Conservation (phyloP, 2,113 vertebrate genomes). For the Galeopterus variegatus region DNA sequence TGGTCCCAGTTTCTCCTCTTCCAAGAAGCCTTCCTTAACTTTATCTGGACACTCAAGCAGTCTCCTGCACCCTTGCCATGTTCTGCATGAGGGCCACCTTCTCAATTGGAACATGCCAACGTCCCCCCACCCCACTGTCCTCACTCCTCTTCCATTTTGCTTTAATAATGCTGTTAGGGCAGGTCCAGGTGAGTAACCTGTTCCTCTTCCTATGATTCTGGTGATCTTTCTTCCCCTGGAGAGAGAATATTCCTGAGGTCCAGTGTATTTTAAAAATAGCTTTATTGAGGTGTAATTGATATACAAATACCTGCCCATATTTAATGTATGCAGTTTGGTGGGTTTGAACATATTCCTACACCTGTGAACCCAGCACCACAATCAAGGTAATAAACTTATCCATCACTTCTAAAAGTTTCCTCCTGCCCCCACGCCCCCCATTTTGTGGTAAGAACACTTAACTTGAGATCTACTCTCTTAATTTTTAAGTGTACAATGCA, state of each 20-base stretch:
- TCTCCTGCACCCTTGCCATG: fast-evolving
- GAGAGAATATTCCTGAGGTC: not conserved
- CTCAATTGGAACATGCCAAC: not conserved
- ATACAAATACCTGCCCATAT: not conserved
- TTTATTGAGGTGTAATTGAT: not conserved
- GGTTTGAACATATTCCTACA: not conserved
- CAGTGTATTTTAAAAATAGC: not conserved
- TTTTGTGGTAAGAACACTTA: not conserved
- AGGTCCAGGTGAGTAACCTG: not conserved
- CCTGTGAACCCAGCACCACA: not conserved
- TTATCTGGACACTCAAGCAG: not conserved
- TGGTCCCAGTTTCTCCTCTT: not conserved
- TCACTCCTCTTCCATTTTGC: not conserved
- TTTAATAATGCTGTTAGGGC: no score
- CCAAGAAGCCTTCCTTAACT: not conserved
- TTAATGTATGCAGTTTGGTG: not conserved
- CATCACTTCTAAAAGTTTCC: not conserved
- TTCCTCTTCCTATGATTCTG: not conserved
- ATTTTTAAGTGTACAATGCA: not conserved
- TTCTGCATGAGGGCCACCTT: not conserved
- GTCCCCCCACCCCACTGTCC: no score
- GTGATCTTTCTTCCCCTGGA: not conserved
- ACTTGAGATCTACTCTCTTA: not conserved
- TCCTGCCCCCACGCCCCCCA: not conserved
- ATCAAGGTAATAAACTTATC: not conserved